phyloP scores from a whole-genome alignment of 2,113 vertebrate genomes.

The Ramphastos sulfuratus region DNA sequence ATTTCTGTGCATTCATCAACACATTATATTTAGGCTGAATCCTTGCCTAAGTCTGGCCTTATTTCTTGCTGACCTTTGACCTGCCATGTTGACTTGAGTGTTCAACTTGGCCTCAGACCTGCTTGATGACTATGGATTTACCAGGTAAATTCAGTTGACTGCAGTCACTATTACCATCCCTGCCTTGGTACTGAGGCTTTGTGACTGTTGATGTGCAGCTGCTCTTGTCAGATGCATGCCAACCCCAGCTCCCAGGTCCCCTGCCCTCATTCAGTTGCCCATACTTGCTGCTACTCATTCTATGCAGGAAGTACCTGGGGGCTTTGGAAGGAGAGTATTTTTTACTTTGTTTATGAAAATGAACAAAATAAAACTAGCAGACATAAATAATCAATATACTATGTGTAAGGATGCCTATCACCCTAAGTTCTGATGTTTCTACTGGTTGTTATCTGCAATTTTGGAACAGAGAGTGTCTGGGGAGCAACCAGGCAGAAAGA shows the following conservation, averaged over 20 bases:
- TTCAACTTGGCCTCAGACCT: not conserved
- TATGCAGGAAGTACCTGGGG: not conserved
- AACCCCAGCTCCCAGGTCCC: not conserved
- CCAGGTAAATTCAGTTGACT: not conserved
- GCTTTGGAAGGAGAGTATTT: rapidly evolving
- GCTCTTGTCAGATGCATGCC: not conserved
- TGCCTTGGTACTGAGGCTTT: rapidly evolving
- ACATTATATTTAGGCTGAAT: not conserved
- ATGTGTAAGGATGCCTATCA: not conserved
- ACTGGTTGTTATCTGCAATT: not conserved
- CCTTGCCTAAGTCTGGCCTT: not conserved
- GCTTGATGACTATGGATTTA: not conserved
- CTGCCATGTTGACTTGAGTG: not conserved
- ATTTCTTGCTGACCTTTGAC: not conserved
- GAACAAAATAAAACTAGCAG: not conserved
- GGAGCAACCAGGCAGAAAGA: no score
- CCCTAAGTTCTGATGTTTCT: not conserved
- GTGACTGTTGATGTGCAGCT: not conserved
- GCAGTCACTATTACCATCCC: not conserved
- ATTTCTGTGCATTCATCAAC: not conserved
- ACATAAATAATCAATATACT: not conserved
- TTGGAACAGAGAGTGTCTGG: not conserved
- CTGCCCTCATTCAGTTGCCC: not conserved
- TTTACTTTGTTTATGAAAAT: not conserved
- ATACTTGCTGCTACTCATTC: not conserved